Evolutionary conservation across 2,113 vertebrate species (phyloP), one percentile per base, ranked within the genome.

Genomic region (Marmota monax): DNA sequence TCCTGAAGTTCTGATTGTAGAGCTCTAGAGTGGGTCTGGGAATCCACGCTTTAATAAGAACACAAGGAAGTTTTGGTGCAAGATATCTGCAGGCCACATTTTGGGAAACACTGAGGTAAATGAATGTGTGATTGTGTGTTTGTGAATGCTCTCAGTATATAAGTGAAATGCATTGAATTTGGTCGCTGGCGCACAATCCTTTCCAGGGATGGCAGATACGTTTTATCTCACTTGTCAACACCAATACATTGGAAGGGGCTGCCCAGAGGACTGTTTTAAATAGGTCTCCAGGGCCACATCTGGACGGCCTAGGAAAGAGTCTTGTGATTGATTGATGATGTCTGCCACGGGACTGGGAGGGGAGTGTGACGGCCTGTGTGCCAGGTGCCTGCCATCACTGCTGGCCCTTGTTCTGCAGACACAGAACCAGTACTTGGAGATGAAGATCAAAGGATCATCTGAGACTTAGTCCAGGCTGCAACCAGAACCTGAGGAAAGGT

Each of bases 221-320:
- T 94, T 97, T 97, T 92, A 97, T 97, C 95, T 97, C 94, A 87
- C 97, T 96, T 97, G 96, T 98, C 97, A 97, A 94, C 96, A 95
- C 96, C 90, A 90, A 90, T 95, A 74, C 90, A 45, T 70, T 70
- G 69, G 48, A 93, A 63, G 67, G 82, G 84, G 89, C 92, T 93
- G 76, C 95, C 92, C 90, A 37, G 90, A 92, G 77, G 73, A 76
- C 48, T 95, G 89, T 95, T 98, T 98, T 84, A 95, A 96, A 91
- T 94, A 97, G 96, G 97, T 98, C 96, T 97, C 92, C 69, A 77
- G 90, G 96, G 96, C 95, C 97, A 96, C 97, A 98, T 98, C 96
- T 98, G 97, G 96, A 89, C 90, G 77, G 78, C 92, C 95, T 90
- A 87, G 96, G 96, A 84, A 94, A 96, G 94, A 92, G 95, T 83